Percentiles rank a stretch among this genome's conserved stretches.
Conservation (phyloP, 1,140 invertebrate species). For the Antheraea pernyi region DNA sequence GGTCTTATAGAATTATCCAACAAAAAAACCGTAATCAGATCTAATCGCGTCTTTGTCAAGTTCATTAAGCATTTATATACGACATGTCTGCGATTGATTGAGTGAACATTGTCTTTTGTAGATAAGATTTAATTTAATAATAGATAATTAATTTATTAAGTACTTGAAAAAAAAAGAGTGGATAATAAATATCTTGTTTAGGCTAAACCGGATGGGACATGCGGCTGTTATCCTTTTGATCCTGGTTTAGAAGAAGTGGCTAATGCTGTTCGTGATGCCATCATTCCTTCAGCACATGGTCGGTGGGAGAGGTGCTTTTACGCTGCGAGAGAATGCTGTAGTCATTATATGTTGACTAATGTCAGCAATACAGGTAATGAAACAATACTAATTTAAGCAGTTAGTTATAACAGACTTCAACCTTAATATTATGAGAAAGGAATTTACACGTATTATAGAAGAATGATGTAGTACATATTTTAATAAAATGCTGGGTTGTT, state of each 20-base stretch:
- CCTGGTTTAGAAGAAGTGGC: conserved; percentile 57
- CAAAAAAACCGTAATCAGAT: neutral
- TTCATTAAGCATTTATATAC: neutral
- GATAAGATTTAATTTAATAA: neutral
- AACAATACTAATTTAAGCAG: neutral
- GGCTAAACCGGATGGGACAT: conserved; percentile 59
- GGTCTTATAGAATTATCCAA: too few species aligned
- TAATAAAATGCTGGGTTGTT: too few species aligned
- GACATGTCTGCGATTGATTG: neutral
- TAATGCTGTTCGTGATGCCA: conserved; percentile 35
- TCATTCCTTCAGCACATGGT: conserved; percentile 50
- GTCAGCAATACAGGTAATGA: conserved; percentile 17
- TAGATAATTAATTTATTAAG: conserved; percentile 4
- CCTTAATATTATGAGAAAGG: too few species aligned
- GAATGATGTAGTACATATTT: too few species aligned
- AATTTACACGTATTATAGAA: too few species aligned
- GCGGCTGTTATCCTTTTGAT: conserved; percentile 66
- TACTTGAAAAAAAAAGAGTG: neutral
- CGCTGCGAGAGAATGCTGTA: conserved; percentile 58
- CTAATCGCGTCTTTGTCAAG: neutral
- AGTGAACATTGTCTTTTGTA: neutral
- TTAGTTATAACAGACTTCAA: too few species aligned
- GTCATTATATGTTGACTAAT: conserved; percentile 43
- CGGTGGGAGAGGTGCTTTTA: conserved; percentile 66
- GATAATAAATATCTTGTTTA: neutral